phyloP scores from a whole-genome alignment of 2,797 vertebrate species.

The Dallia pectoralis region DNA sequence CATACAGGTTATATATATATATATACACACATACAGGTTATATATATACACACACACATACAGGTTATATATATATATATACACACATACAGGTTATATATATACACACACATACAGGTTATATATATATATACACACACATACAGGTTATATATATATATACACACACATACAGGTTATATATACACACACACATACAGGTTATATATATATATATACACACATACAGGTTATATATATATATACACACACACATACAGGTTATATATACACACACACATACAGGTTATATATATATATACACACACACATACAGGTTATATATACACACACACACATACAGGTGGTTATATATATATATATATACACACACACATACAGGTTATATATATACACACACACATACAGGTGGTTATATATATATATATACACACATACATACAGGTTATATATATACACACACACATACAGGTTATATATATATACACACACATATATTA shows the following conservation, averaged over 20 bases:
- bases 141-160: background rate
- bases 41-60: constrained; percentile 6
- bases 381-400: background rate
- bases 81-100: constrained; percentile 14
- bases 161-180: background rate
- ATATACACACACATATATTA: too few relatives aligned
- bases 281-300: constrained; percentile 21
- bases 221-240: constrained; percentile 42
- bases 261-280: constrained; percentile 8
- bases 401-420: too few relatives aligned
- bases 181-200: background rate
- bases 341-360: constrained; percentile 9
- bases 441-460: background rate
- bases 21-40: constrained; percentile 13
- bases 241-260: constrained; percentile 14
- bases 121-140: background rate
- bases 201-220: constrained; percentile 6
- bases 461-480: constrained; percentile 1
- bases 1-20: constrained; percentile 50
- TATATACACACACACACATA: background rate
- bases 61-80: constrained; percentile 21
- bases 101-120: constrained; percentile 1
- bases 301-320: constrained; percentile 13
- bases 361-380: background rate
- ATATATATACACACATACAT: background rate